Evolutionary conservation across 1,140 invertebrate species (phyloP), one percentile per base, ranked within the genome.

Genomic region (Brachionus rubens): DNA sequence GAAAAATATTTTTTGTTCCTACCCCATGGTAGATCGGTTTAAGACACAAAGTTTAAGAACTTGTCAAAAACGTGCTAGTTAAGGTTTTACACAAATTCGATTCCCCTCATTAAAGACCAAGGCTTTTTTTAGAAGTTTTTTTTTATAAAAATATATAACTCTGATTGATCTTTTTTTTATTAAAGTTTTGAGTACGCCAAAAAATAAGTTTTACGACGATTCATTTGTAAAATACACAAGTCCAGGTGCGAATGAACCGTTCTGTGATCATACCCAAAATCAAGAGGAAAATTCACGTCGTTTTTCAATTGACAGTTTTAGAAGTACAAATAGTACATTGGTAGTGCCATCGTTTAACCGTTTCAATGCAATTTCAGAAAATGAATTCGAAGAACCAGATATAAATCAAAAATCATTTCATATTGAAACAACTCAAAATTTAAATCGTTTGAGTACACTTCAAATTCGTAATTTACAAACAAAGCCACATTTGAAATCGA

Each of bases 361-460:
- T 19, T 72, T 72, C 14, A 72, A 72, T 72, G 68, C 68, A 12
- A 72, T 72, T 36, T 72, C 48, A 19, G 68, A 72, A 30, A 72
- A 72, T 30, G 68, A 72, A 72, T 54, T 72, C 26, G 68, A 72
- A 30, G 68, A 72, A 16, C 68, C 68, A 5, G 48, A 54, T 19
- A 72, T 50, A 14, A 72, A 48, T 24, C 68, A 72, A 21, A 72
- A 72, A 21, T 72, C 68, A 5, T 54, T 72, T 36, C 46, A 72
- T 12, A 48, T 48, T 40, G 48, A 50, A 54, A 54, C 43, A 30
- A 48, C 48, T 33, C 46, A 72, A 48, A 41, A 48, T 48, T 30
- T 50, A 28, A 43, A 50, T 47, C 21, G 68, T 19, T 30, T 72
- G 10, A 50, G 28, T 30, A 72, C 68, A 24, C 16, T 72, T 19